Evolutionary conservation across 2,888 invertebrate species (phyloP).

Genomic region (Antitype chi): DNA sequence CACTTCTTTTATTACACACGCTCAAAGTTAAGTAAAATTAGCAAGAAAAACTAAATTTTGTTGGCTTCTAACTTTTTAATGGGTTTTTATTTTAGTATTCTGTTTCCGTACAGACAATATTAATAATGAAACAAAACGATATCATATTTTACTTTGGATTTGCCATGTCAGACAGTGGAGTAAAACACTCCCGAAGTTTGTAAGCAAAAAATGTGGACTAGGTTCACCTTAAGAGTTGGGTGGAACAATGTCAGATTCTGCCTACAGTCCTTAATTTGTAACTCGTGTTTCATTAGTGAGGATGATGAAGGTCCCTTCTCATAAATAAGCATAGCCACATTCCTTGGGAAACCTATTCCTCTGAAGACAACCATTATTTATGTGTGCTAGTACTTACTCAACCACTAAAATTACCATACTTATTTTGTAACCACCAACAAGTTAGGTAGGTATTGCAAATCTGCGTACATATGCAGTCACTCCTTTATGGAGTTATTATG

Average conservation of each 20-base stretch:
- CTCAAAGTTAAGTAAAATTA: too few species aligned
- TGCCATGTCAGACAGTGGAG: too few species aligned
- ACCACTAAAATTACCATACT: constrained; percentile 61
- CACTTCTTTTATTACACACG: too few species aligned
- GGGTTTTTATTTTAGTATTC: too few species aligned
- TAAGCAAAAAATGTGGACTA: too few species aligned
- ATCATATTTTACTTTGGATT: too few species aligned
- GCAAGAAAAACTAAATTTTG: too few species aligned
- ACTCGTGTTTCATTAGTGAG: constrained; percentile 24
- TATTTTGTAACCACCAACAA: constrained; percentile 62
- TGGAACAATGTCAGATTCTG: constrained; percentile 36
- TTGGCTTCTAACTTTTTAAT: too few species aligned
- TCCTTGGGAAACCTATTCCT: constrained; percentile 10
- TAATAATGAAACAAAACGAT: too few species aligned
- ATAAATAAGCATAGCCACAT: neutral
- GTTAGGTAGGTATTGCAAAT: constrained; percentile 65
- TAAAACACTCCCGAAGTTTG: too few species aligned
- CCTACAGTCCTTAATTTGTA: constrained; percentile 22
- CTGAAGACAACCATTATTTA: constrained; percentile 25
- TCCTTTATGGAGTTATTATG: constrained; percentile 59
- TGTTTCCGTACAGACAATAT: too few species aligned
- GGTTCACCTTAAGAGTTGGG: constrained; percentile 24
- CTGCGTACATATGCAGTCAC: constrained; percentile 57
- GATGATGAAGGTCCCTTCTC: constrained; percentile 17
- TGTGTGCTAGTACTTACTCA: constrained; percentile 53